Evolutionary conservation across 2,113 vertebrate genomes (phyloP), one percentile per base, ranked within the genome.

Genomic region (Rattus rattus): DNA sequence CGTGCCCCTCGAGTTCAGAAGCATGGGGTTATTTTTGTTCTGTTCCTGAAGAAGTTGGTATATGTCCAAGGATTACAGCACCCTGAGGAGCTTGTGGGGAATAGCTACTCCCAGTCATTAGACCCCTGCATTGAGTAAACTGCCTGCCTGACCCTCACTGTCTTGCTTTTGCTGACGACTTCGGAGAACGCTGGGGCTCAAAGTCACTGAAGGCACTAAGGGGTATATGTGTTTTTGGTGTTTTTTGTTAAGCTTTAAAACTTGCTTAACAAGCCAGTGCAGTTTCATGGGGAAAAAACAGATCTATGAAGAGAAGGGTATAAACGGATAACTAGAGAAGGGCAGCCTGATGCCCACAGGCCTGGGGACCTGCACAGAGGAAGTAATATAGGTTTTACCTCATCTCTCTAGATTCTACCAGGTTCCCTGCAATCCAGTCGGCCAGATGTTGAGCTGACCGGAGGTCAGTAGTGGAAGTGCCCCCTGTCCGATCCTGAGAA

Each of bases 1-100:
- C 56, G 1, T 86, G 1, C 33, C 63, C 59, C 77, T 95, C 91
- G 72, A 52, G 84, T 63, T 76, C 79, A 39, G 59, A 94, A 95
- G 47, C 30, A 43, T 81, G 39, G 4, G 54, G n/a, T 90, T 80
- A 28, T 80, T 88, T 77, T 52, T 52, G 56, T 65, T 93, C 77
- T 63, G 7, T 76, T 96, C 95, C 54, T 79, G 33, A 81, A 72
- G 81, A 86, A 90, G 0, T 52, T 88, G n/a, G 43, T 47, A 47
- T 91, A 33, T 28, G 52, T 88, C 84, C 63, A 49, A 28, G 52
- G 8, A 54, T 91, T 33, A 88, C 5, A 33, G 73, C 54, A 77
- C 11, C 16, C 5, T 0, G 67, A 63, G n/a, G 24, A 47, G 30
- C 7, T 33, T 36, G 33, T 63, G 28, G 72, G 26, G 54, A 24